Percentiles rank a stretch among this genome's conserved stretches.
phyloP scores from a whole-genome alignment of 2,888 invertebrate species.

The Lamellibrachia columna region DNA sequence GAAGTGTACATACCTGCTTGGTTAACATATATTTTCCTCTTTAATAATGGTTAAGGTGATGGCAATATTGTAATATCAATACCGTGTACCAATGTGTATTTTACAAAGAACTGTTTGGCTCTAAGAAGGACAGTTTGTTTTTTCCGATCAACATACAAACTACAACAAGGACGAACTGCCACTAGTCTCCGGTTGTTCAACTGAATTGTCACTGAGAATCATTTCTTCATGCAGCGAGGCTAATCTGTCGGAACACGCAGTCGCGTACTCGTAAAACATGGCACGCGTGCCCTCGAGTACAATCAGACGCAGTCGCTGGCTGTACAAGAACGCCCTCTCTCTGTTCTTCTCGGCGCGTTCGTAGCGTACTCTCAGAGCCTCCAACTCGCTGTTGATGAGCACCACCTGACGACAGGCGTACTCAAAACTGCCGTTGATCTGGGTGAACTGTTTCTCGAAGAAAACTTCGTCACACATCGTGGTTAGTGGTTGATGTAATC shows the following conservation, averaged over 20 bases:
- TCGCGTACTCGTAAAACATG: not conserved
- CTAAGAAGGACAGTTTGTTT: not conserved
- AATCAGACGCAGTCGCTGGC: not conserved
- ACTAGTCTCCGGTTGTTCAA: not conserved
- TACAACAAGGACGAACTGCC: not conserved
- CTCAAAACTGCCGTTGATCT: not conserved
- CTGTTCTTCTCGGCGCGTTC: conserved; percentile 11
- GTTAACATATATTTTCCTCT: no score
- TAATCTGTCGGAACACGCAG: not conserved
- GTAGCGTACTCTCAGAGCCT: not conserved
- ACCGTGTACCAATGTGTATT: not conserved
- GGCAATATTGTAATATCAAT: no score
- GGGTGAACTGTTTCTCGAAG: not conserved
- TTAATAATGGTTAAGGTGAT: no score
- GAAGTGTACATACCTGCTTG: no score
- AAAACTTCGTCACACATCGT: not conserved
- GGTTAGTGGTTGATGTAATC: not conserved
- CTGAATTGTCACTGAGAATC: not conserved
- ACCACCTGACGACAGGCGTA: not conserved
- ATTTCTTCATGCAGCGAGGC: not conserved
- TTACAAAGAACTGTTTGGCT: not conserved
- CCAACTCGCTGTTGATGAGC: not conserved
- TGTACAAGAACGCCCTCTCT: not conserved
- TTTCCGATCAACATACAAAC: not conserved
- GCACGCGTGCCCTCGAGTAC: not conserved